These are phyloP conservation scores for Apus apus DNA, from an alignment of 2,113 vertebrate genomes.

Conservation along the genomic window DNA sequence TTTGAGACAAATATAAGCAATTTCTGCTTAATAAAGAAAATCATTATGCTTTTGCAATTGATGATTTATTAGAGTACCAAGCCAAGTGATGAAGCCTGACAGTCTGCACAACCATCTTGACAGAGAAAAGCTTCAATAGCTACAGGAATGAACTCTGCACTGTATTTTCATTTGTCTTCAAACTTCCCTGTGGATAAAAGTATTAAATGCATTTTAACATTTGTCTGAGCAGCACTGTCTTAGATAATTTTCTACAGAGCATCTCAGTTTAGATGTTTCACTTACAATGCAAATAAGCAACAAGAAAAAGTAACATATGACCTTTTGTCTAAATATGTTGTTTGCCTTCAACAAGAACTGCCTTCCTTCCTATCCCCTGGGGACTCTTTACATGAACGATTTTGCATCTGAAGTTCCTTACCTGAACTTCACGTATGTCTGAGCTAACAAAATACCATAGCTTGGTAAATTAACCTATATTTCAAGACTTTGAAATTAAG, in stretches of 20 bases:
- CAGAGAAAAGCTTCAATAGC: not conserved
- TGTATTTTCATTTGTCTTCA: not conserved
- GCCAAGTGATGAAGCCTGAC: not conserved
- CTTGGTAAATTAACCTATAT: not conserved
- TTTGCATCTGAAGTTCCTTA: not conserved
- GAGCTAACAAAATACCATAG: not conserved
- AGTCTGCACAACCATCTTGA: not conserved
- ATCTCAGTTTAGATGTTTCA: not conserved
- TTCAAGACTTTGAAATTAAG: not conserved
- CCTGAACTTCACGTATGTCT: not conserved
- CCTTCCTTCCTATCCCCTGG: not conserved
- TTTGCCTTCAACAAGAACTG: not conserved
- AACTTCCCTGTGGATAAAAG: not conserved
- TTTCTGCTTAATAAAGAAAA: not conserved
- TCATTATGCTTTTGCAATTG: not conserved
- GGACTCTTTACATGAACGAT: not conserved
- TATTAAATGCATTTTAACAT: not conserved
- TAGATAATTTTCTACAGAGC: not conserved
- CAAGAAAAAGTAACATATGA: not conserved
- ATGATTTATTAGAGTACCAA: not conserved
- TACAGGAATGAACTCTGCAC: not conserved
- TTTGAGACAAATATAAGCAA: not conserved
- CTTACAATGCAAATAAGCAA: not conserved
- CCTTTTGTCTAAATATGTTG: not conserved
- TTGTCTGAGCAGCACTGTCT: not conserved